Evolutionary conservation across 2,888 invertebrate genomes (phyloP).

Genomic region (Spilosoma lubricipeda): DNA sequence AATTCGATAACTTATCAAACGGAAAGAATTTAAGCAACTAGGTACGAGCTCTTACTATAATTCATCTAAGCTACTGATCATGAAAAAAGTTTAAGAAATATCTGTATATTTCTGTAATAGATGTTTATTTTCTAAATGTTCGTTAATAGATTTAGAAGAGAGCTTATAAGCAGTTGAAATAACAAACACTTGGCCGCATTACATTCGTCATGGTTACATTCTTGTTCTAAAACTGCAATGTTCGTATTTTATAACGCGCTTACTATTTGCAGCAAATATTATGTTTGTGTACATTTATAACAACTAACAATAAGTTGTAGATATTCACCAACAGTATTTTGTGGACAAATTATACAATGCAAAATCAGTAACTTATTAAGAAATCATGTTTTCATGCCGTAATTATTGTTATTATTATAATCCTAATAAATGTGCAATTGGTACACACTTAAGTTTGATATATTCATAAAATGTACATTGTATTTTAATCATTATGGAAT

Average conservation of each 20-base stretch:
- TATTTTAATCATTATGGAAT: background rate
- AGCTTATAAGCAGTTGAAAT: conserved; percentile 23
- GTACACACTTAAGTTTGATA: too few relatives aligned
- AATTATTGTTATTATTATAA: too few relatives aligned
- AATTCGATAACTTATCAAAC: too few relatives aligned
- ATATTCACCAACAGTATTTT: too few relatives aligned
- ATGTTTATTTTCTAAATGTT: conserved; percentile 21
- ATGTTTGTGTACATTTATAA: background rate
- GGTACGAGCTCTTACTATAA: background rate
- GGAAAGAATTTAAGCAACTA: too few relatives aligned
- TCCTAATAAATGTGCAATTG: too few relatives aligned
- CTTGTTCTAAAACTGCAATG: conserved; percentile 14
- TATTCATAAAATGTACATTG: too few relatives aligned
- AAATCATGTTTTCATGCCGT: too few relatives aligned
- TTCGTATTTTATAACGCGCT: background rate
- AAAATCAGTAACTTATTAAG: too few relatives aligned
- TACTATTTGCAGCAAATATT: background rate
- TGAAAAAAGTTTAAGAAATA: background rate
- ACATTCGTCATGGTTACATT: conserved; percentile 6
- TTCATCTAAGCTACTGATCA: background rate
- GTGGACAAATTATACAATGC: too few relatives aligned
- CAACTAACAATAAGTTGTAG: background rate
- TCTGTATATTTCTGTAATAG: background rate
- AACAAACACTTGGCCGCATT: conserved; percentile 18
- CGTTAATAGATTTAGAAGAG: conserved; percentile 28